Evolutionary conservation across 1,140 invertebrate species (phyloP), one percentile per base, ranked within the genome.

Genomic region (Apis laboriosa): DNA sequence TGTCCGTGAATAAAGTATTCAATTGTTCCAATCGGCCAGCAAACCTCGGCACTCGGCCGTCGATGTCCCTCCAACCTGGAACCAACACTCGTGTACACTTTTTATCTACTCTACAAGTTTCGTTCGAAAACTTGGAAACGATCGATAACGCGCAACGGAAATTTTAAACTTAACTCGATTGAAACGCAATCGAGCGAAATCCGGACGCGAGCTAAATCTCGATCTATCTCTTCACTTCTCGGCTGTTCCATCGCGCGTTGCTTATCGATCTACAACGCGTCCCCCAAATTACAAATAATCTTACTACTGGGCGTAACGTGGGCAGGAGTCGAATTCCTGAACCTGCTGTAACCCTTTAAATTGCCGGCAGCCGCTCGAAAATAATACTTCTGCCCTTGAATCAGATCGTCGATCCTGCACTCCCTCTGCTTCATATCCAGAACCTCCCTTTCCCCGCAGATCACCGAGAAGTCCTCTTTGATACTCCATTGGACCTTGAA

Each of bases 401-500:
- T 96, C 58, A 99, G 94, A 84, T 94, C 93, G n/a, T 94, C 93
- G 64, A 96, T 93, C 60, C 92, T 91, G 79, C 95, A 94, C 84
- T 96, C 95, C 64, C 94, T 92, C 79, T 95, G 94, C 77, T 95
- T 95, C 67, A 96, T 94, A 60, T 97, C 97, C 91, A 97, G 90
- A 70, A 98, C 95, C 90, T 98, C 97, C 3, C 96, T 95, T 84
- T 96, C 96, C 0, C 97, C 97, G 72, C 96, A 96, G 72, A 98
- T 94, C 72, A 96, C 95, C 11, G 96, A 95, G 93, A 99, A 99
- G 90, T 97, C 97, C 49, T 97, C 96, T 70, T 96, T 95, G 12
- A 95, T 95, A 85, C 98, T 98, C 98, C 98, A 99, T 94, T 97
- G 97, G 90, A 97, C 97, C 96, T 97, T 98, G 92, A 97, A 98